phyloP scores from a whole-genome alignment of 2,888 invertebrate species.

The Nemoura dubitans region DNA sequence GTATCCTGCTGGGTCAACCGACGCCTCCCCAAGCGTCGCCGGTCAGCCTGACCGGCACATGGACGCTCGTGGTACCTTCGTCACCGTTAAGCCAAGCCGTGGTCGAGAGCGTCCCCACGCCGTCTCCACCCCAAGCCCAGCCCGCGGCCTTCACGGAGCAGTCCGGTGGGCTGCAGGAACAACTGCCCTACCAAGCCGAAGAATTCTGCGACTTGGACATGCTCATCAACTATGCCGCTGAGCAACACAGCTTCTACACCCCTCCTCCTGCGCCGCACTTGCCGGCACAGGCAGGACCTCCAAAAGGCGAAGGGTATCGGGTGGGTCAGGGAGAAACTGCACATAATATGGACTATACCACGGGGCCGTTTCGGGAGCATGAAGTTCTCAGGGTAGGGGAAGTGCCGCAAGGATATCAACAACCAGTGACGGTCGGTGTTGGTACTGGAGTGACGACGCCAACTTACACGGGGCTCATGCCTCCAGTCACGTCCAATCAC shows the following conservation, averaged over 20 bases:
- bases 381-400: conserved; percentile 41
- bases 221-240: conserved; percentile 59
- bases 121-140: conserved; percentile 30
- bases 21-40: conserved; percentile 55
- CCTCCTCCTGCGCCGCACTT: conserved; percentile 44
- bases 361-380: conserved; percentile 32
- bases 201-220: conserved; percentile 60
- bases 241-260: conserved; percentile 56
- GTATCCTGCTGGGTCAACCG: conserved; percentile 59
- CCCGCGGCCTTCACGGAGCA: conserved; percentile 26
- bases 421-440: not conserved
- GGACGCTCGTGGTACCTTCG: conserved; percentile 48
- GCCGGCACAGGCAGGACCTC: conserved; percentile 34
- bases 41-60: conserved; percentile 54
- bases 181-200: conserved; percentile 54
- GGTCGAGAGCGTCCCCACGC: not conserved
- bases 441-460: conserved; percentile 5
- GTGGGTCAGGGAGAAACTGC: not conserved
- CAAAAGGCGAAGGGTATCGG: conserved; percentile 23
- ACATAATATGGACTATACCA: conserved; percentile 13
- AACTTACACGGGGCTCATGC: conserved; percentile 57
- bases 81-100: conserved; percentile 30
- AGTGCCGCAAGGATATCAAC: conserved; percentile 39
- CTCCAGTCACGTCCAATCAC: conserved; percentile 55
- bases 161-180: conserved; percentile 47